Evolutionary conservation across 2,797 vertebrate genomes (phyloP).

Genomic region (Platalea minor): DNA sequence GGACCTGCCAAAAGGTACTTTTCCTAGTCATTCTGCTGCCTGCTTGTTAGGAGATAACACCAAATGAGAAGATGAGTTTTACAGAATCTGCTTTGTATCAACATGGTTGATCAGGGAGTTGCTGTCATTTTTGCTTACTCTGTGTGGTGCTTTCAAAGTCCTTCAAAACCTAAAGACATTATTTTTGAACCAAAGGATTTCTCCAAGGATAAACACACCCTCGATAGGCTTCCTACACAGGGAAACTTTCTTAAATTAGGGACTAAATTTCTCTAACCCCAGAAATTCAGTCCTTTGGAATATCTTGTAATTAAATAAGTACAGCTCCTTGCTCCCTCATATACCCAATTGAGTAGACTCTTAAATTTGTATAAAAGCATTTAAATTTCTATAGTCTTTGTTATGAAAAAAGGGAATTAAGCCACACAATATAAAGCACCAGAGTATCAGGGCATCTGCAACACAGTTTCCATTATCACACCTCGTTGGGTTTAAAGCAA

Average conservation of each 20-base stretch:
- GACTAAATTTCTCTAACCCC: background rate
- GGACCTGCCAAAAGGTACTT: background rate
- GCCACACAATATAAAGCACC: background rate
- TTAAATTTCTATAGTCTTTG: background rate
- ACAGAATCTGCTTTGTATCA: background rate
- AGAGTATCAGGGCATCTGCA: background rate
- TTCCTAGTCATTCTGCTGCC: background rate
- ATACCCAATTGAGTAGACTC: background rate
- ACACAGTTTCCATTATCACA: background rate
- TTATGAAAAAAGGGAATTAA: background rate
- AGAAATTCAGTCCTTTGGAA: background rate
- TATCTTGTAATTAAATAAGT: background rate
- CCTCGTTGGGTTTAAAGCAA: background rate
- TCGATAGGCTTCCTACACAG: background rate
- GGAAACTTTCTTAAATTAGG: background rate
- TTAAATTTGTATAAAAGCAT: background rate
- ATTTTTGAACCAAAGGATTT: background rate
- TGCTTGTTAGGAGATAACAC: background rate
- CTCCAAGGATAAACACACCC: background rate
- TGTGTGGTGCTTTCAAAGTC: background rate
- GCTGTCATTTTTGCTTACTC: background rate
- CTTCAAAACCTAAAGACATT: background rate
- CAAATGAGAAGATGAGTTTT: background rate
- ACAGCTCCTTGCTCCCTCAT: background rate
- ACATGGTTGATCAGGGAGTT: background rate